phyloP scores from a whole-genome alignment of 2,888 invertebrate species.

The Deilephila elpenor region DNA sequence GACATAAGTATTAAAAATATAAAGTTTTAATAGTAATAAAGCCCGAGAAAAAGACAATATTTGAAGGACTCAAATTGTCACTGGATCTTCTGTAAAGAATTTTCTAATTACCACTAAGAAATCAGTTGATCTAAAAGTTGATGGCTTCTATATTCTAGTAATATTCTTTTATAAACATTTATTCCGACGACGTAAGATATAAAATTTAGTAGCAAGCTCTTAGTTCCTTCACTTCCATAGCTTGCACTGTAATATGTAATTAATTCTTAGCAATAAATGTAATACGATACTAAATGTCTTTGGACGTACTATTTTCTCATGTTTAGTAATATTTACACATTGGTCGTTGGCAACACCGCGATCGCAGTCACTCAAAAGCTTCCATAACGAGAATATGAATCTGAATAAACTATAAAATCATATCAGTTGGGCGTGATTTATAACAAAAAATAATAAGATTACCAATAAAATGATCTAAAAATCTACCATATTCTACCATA shows the following conservation, averaged over 20 bases:
- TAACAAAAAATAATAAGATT: background rate
- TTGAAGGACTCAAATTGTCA: too few species aligned
- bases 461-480: background rate
- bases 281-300: slow-evolving; percentile 23
- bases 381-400: slow-evolving; percentile 44
- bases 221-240: slow-evolving; percentile 72
- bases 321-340: slow-evolving; percentile 25
- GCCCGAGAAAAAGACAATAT: too few species aligned
- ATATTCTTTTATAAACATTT: background rate
- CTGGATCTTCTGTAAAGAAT: too few species aligned
- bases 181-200: background rate
- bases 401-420: slow-evolving; percentile 47
- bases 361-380: slow-evolving; percentile 15
- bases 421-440: slow-evolving; percentile 52
- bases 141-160: too few species aligned
- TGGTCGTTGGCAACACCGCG: slow-evolving; percentile 32
- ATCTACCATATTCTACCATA: background rate
- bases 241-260: slow-evolving; percentile 72
- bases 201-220: slow-evolving; percentile 43
- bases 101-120: too few species aligned
- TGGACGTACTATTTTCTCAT: slow-evolving; percentile 20
- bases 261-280: slow-evolving; percentile 64
- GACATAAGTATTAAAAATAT: too few species aligned
- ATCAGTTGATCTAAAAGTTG: too few species aligned
- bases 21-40: too few species aligned